Evolutionary conservation across 2,113 vertebrate species (phyloP), one percentile per base, ranked within the genome.

Genomic region (Mugil cephalus): DNA sequence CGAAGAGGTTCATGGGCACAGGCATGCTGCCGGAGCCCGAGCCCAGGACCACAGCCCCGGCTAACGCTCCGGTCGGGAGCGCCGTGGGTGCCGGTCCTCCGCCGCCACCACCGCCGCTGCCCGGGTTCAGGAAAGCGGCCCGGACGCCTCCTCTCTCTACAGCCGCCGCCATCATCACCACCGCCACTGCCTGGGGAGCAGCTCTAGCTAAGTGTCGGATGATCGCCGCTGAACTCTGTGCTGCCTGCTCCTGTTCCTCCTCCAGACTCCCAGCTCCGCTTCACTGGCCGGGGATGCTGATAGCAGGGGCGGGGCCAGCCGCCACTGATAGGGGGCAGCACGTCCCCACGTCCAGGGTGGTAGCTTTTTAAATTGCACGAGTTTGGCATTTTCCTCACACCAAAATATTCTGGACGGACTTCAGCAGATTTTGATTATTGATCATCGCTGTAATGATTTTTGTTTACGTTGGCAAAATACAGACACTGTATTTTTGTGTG

Each of bases 1-100:
- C 94, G 36, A 94, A 95, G 53, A 95, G 94, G 89, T 95, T 95
- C 94, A 95, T 95, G 30, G 94, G 93, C 1, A 95, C 93, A 6
- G 93, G 93, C 80, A 89, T 88, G 76, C 89, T 80, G 56, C 85
- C 88, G 69, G 88, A 87, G 69, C 74, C 80, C 47, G 89, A 85
- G 65, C 90, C 87, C 61, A 88, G 64, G 42, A 86, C 79, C 53
- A 76, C 84, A 59, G 82, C 76, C 51, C 88, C 91, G 80, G 81
- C 59, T 42, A 88, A 40, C 73, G 76, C 85, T 89, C 88, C 92
- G 14, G 87, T 74, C 40, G 91, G 88, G 77, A 90, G 83, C 19
- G 54, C 71, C 2, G 89, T 87, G 53, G 87, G 83, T 53, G 82
- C 84, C 2, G 90, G 79, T 86, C 88, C 91, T 0, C 90, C 88